Base-by-base conservation (phyloP, 2,113 vertebrate genomes). In the Eurystomus gularis region DNA sequence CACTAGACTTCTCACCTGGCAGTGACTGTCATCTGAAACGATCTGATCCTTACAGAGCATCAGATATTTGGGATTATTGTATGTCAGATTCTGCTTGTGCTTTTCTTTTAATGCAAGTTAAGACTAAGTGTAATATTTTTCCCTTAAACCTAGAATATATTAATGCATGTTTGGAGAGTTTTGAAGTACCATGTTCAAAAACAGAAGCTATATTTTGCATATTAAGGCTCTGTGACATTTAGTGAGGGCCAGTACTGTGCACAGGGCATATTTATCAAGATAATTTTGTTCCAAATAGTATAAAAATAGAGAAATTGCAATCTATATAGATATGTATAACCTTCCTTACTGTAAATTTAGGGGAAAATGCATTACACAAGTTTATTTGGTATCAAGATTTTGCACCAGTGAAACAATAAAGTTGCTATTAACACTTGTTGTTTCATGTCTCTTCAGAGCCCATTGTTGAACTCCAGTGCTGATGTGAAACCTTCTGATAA, bases 361-460 rank as follows among this genome's bases (percentile, higher is more conserved):
- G 97, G 97, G 93, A 91, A 97, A 98, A 97, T 96, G 94, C 97
- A 96, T 97, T 97, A 95, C 97, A 98, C 94, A 66, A 88, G 95
- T 97, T 97, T 96, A 95, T 96, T 96, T 92, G 40, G 88, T 98
- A 97, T 97, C 93, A 96, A 96, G 81, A 96, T 96, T 98, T 98
- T 98, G 96, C 98, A 98, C 98, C 98, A 93, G 96, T 98, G 97
- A 97, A 97, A 98, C 96, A 98, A 98, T 98, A 98, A 98, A 98
- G 95, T 98, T 98, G 96, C 95, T 98, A 97, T 98, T 98, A 98
- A 98, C 98, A 96, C 54, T 80, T 94, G 55, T 75, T 94, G 92
- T 95, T 93, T 83, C 91, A 82, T 96, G 94, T 92, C 85, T 96
- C 70, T 95, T 94, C 76, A 73, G 82, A 97, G 93, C 86, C 89